Base-by-base conservation (phyloP, 2,888 invertebrate species). In the Heliconius cydno region DNA sequence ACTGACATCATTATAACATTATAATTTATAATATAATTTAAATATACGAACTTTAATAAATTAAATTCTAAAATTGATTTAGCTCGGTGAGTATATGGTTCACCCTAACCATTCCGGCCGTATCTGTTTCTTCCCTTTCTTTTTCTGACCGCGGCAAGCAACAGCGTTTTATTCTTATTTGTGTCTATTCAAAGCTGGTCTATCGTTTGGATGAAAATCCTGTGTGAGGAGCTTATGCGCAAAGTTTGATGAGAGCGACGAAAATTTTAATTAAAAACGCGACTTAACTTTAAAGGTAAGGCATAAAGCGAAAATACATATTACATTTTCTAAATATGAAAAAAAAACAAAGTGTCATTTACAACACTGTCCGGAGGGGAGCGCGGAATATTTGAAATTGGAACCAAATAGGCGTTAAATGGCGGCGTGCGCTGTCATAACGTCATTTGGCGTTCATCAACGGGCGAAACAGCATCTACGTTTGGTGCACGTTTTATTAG, bases 321-420 rank as follows among this genome's bases (percentile, higher is more conserved):
- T 70, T 67, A 66, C 41, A 38, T 30, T 72, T 77, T 67, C 5
- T 68, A 60, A 73, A 70, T 41, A 70, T 41, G 22, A n/a, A 78
- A 70, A 84, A 91, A 94, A 92, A 94, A 93, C 92, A 93, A 90
- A 87, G 89, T 88, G 92, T 94, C 94, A 93, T 94, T 90, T 90
- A 91, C 90, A 89, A 89, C 87, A 89, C 87, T 92, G 94, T 89
- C 92, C 92, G 92, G 92, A 90, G 90, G 92, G 94, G 94, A 92
- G 92, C 92, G 94, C 95, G 92, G 88, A 89, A 94, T 92, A 95
- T 95, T 96, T 95, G 95, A 94, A 93, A 94, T 95, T 95, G 95
- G 95, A 95, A 93, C 94, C 96, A 96, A 96, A 96, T 96, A 96
- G 96, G 96, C 96, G 96, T 96, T 96, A 96, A 96, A 96, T 96